Base-by-base conservation (phyloP, 2,888 invertebrate species). In the Neoascia interrupta region DNA sequence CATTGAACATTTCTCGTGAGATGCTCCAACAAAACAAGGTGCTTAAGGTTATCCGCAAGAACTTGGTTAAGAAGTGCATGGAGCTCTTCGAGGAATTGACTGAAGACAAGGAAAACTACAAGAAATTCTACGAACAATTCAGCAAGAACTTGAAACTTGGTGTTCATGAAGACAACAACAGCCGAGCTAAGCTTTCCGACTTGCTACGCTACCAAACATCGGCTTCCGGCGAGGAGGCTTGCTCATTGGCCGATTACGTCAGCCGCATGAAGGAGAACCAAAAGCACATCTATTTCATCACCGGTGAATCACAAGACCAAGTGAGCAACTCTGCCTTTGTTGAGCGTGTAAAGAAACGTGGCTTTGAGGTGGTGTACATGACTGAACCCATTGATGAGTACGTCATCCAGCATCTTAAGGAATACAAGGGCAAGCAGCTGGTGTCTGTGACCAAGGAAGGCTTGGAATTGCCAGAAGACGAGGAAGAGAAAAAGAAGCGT, bases 11-110 rank as follows among this genome's bases (percentile, higher is more conserved):
- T 86, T 99, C 98, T 60, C 95, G 99, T 92, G 99, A 99, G 89
- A 99, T 97, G 97, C 92, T 99, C 53, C 99, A 99, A 89, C 99
- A 99, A 87, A 99, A 98, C 90, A 99, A 99, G 88, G 99, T 99
- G 85, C 92, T 99, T 18, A 99, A 99, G 90, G 99, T 99, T 0
- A 99, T 99, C 86, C 94, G 99, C 81, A 99, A 99, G 91, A 99
- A 99, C 87, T 91, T 99, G 82, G 98, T 99, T 11, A 99, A 99
- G 92, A 99, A 99, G 90, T 98, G 98, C 87, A 86, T 99, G 85
- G 99, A 99, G 88, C 91, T 99, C 60, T 98, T 99, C 84, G 98
- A 98, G 81, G 98, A 99, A 88, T 90, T 99, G 31, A 92, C 96
- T 0, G 99, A 99, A 87, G 98, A 99, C 89, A 97, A 97, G 85